Base-by-base conservation (phyloP, 2,888 invertebrate species). In the Anarsia innoxiella region DNA sequence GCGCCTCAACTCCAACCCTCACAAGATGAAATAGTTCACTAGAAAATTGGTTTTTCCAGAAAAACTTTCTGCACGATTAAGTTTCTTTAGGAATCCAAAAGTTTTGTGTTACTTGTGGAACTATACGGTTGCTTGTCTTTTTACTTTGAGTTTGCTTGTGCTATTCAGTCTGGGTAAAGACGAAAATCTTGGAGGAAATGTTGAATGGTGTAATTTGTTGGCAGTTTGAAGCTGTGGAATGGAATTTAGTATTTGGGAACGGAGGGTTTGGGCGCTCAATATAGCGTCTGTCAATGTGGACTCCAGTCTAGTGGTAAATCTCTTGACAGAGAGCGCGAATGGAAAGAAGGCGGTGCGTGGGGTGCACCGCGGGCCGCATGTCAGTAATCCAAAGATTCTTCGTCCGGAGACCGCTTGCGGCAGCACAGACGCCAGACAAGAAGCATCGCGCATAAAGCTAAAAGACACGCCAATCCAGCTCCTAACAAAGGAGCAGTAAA, bases 401-500 rank as follows among this genome's bases (percentile, higher is more conserved):
- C 88, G 44, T 88, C 86, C 5, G 88, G 86, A 28, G 86, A 82
- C 39, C 86, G 70, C 50, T 88, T 87, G 54, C 87, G 86, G 72
- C 88, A 87, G 67, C 89, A 90, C 32, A 88, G 62, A 15, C 88
- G 86, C 74, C 89, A 90, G n/a, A 87, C 79, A 4, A 87, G 85
- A 19, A 87, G 77, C 40, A 90, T 66, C 38, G 88, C 88, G 33
- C 86, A 84, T 0, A 87, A 64, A 8, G 85, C 89, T 11, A 90
- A 56, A 16, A 87, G 72, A 30, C 87, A 66, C 0, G 89, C 90
- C 13, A 89, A 65, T 2, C 79, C 87, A 11, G 88, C 89, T 0
- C 89, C 90, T n/a, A 90, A 62, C 1, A 86, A 87, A 9, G 90
- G 86, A 1, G 89, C 89, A 26, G 87, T 78, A 89, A 89, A 90